Evolutionary conservation across 2,888 invertebrate species (phyloP).

Genomic region (Aphrophora alni): DNA sequence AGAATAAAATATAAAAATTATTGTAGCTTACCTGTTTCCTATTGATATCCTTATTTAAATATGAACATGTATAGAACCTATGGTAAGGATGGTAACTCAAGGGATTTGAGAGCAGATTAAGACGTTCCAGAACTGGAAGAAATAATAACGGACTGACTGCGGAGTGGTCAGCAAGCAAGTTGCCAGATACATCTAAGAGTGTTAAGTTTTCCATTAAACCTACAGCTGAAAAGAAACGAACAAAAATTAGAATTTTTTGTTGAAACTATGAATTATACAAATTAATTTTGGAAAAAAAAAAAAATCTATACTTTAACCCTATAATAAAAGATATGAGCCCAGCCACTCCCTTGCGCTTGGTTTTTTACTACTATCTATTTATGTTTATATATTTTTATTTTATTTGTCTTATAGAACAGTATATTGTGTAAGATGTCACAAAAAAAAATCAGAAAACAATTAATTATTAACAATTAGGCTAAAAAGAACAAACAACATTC

Average conservation of each 20-base stretch:
- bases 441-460: no score
- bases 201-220: constrained; percentile 62
- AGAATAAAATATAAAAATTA: no score
- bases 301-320: neutral
- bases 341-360: neutral
- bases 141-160: constrained; percentile 63
- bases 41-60: constrained; percentile 47
- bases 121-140: constrained; percentile 61
- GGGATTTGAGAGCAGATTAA: constrained; percentile 68
- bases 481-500: no score
- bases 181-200: constrained; percentile 68
- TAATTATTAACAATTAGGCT: no score
- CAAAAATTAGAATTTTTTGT: constrained; percentile 12
- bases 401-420: no score
- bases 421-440: no score
- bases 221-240: constrained; percentile 56
- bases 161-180: constrained; percentile 68
- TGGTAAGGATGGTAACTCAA: constrained; percentile 67
- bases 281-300: neutral
- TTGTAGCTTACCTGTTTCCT: constrained; percentile 41
- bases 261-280: constrained; percentile 6
- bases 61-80: constrained; percentile 54
- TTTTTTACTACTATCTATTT: no score
- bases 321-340: neutral
- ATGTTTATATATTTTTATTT: no score